Evolutionary conservation across 1,140 invertebrate species (phyloP).

Genomic region (Hyposmocoma kahamanoa): DNA sequence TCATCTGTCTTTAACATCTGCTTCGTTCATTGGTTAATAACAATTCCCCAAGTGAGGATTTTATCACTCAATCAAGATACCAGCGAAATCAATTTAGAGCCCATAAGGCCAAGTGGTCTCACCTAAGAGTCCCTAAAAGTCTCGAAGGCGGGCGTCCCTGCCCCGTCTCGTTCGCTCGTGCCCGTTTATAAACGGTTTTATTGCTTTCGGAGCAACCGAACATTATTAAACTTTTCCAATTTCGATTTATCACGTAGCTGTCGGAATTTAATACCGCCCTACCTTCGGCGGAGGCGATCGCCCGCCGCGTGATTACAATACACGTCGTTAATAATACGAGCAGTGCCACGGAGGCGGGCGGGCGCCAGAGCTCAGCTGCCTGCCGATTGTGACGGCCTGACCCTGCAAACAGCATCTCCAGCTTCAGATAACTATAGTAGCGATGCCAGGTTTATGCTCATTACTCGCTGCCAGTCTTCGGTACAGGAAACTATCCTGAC

Average conservation of each 20-base stretch:
- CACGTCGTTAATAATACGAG: slow-evolving; percentile 69
- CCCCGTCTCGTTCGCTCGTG: slow-evolving; percentile 68
- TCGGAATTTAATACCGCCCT: slow-evolving; percentile 74
- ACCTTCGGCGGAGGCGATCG: slow-evolving; percentile 71
- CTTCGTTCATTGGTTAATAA: slow-evolving; percentile 4
- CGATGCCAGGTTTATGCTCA: neutral
- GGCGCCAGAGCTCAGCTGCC: slow-evolving; percentile 19
- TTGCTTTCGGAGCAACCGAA: slow-evolving; percentile 74
- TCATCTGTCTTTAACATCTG: neutral
- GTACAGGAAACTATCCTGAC: neutral
- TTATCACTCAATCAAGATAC: slow-evolving; percentile 55
- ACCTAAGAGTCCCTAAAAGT: slow-evolving; percentile 68
- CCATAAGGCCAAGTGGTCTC: slow-evolving; percentile 48
- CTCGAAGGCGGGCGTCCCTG: slow-evolving; percentile 63
- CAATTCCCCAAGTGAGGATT: slow-evolving; percentile 21
- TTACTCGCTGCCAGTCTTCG: neutral
- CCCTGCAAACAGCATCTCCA: slow-evolving; percentile 1
- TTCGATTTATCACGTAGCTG: slow-evolving; percentile 74
- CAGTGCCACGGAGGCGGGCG: slow-evolving; percentile 21
- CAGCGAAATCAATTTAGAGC: slow-evolving; percentile 58
- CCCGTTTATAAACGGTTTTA: slow-evolving; percentile 74
- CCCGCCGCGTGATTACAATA: slow-evolving; percentile 72
- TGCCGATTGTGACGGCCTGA: slow-evolving; percentile 36
- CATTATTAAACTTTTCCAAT: slow-evolving; percentile 75
- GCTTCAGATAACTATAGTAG: neutral